Evolutionary conservation across 2,888 invertebrate genomes (phyloP), one percentile per base, ranked within the genome.

Genomic region (Cryptosula pallasiana): DNA sequence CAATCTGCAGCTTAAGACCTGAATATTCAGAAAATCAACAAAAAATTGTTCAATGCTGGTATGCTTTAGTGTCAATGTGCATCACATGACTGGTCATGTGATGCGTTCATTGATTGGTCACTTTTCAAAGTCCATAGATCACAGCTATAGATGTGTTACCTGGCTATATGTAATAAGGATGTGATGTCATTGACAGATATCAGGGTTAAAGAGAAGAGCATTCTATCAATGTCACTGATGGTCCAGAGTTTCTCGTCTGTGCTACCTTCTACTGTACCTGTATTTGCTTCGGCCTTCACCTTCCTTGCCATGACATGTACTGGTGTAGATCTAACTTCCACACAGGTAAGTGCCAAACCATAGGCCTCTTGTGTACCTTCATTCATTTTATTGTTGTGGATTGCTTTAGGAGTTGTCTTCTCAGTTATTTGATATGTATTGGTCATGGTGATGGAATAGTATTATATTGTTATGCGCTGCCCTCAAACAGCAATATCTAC

Each of bases 191-290:
- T n/a, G n/a, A n/a, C 78, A 89, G 89, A 83, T 72, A 84, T 88
- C 69, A 84, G 90, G 63, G 79, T 81, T 2, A 81, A 83, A 32
- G 90, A 90, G 77, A 83, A 86, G 75, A 77, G 78, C 0, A 82
- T 87, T 74, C 79, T 90, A 16, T 86, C 87, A 77, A 88, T 87
- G 78, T 86, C 87, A 72, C 88, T 88, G 2, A 88, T 88, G 76
- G 86, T 88, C 0, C 88, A 88, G 79, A 88, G 88, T 78, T 80
- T 89, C 69, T 88, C 88, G 74, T 85, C 88, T 70, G 88, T 89
- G 0, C 82, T 88, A 73, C 87, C 88, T 20, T 87, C 88, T n/a
- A 86, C 88, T 36, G 86, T 89, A n/a, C 89, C 89, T 20, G 85
- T 88, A 23, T 84, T 89, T 63, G 87, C 89, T 0, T 86, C 88